Base-by-base conservation (phyloP, 1,140 invertebrate genomes). In the Drosophila carrolli region DNA sequence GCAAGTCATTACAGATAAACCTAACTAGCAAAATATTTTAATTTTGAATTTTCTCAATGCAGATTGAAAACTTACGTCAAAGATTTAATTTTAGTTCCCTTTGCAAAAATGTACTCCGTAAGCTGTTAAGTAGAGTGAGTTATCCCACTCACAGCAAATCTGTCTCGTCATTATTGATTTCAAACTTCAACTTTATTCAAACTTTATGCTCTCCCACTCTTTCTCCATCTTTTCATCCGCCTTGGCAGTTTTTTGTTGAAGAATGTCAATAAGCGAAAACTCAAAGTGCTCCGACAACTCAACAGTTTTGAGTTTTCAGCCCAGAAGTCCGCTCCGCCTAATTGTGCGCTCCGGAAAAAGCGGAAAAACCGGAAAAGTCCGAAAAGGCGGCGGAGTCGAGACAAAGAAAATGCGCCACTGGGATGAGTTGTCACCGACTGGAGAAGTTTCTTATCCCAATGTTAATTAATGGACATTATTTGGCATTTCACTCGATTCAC, bases 381-480 rank as follows among this genome's bases (percentile, higher is more conserved):
- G 13, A 3, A 6, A 62, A 29, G 10, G 37, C 16, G 27, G n/a
- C 37, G 6, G 9, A 5, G 2, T 23, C 27, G 14, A 37, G 11
- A 51, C 50, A 51, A 51, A 51, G 50, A 19, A 37, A 65, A 38
- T 66, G 35, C 63, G 19, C 13, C 11, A 37, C 9, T 44, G 19
- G 14, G 32, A 16, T 70, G 41, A 29, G 11, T n/a, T 27, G 23
- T 9, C 11, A 27, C n/a, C 27, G 46, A 48, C 27, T 50, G 37
- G 54, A 67, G 41, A 71, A 65, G 56, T 83, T 68, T 61, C 40
- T 27, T 62, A 76, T 61, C 35, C 59, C 81, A 72, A 77, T 84
- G 81, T 80, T 84, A 84, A 84, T 84, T 84, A 84, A 84, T 85
- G 77, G 63, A 67, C 61, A 77, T 77, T 77, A 73, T 77, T 63